These are phyloP conservation scores for Melanotaenia boesemani DNA, from an alignment of 2,797 vertebrate species.

Conservation along the genomic window DNA sequence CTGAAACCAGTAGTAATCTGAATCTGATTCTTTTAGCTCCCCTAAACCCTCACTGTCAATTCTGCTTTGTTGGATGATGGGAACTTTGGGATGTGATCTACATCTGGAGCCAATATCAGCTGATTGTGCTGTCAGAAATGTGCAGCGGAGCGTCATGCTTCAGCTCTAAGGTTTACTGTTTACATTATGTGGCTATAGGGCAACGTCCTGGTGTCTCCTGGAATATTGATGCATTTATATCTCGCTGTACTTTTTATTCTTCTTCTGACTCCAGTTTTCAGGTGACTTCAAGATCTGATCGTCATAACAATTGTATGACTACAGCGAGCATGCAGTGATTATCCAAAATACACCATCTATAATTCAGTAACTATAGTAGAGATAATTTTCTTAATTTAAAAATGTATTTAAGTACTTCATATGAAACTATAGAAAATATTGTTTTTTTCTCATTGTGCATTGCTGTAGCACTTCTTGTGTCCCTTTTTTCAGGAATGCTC, in stretches of 20 bases:
- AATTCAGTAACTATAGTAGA: too few species aligned
- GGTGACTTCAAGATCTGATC: neutral
- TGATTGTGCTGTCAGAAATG: neutral
- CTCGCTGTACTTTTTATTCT: neutral
- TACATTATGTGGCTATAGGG: neutral
- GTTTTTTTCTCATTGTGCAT: too few species aligned
- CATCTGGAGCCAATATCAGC: neutral
- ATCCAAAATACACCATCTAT: too few species aligned
- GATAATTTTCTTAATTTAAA: too few species aligned
- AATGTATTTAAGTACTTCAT: too few species aligned
- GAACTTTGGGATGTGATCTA: neutral
- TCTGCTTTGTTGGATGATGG: conserved; percentile 10
- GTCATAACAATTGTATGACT: neutral
- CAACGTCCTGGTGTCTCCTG: neutral
- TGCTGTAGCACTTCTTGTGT: too few species aligned
- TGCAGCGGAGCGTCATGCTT: neutral
- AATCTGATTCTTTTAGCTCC: conserved; percentile 1
- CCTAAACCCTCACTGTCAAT: conserved; percentile 12
- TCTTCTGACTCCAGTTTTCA: neutral
- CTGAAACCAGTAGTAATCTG: conserved; percentile 13
- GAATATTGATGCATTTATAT: neutral
- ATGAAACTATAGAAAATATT: too few species aligned
- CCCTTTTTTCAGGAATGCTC: too few species aligned
- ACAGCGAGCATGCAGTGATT: too few species aligned
- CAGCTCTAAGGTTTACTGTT: neutral